A percentile compares a stretch with the other conserved stretches of the same genome.
These are phyloP conservation scores for Drosophila aff. DNA, from an alignment of 1,140 invertebrate genomes.

Conservation along the genomic window DNA sequence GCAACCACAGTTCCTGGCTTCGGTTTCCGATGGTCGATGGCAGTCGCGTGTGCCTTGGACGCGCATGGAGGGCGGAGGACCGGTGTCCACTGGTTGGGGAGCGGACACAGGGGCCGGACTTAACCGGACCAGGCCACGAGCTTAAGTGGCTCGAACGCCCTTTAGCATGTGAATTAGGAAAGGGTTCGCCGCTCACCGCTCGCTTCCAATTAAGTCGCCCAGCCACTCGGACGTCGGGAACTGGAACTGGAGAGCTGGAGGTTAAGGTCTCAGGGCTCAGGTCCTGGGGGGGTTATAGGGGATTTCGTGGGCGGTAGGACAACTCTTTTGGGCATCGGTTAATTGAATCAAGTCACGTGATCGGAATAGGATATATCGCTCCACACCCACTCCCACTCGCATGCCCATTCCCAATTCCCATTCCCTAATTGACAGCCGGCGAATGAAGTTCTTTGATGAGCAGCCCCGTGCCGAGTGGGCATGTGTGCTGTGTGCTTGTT, in stretches of 20 bases:
- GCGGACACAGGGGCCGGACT: constrained; percentile 19
- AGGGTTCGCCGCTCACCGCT: constrained; percentile 20
- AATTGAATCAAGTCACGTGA: constrained; percentile 85
- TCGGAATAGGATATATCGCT: constrained; percentile 76
- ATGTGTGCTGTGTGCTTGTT: constrained; percentile 32
- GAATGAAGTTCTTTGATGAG: constrained; percentile 48
- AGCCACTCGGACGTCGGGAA: constrained; percentile 10
- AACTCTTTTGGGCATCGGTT: constrained; percentile 72
- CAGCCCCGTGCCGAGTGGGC: neutral
- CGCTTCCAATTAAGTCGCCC: constrained; percentile 65
- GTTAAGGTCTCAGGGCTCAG: neutral
- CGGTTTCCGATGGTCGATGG: constrained; percentile 15
- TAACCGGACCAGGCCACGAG: constrained; percentile 46
- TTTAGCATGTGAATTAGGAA: constrained; percentile 66
- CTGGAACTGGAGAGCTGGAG: neutral
- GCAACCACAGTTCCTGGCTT: neutral
- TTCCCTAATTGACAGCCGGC: constrained; percentile 56
- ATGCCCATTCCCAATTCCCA: neutral
- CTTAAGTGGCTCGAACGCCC: constrained; percentile 85
- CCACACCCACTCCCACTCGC: neutral
- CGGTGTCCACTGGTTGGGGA: constrained; percentile 3
- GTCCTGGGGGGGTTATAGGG: constrained; percentile 9
- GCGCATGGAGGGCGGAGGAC: neutral
- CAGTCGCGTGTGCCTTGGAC: constrained; percentile 46
- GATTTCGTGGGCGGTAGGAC: constrained; percentile 24